Evolutionary conservation across 2,888 invertebrate species (phyloP), one percentile per base, ranked within the genome.

Genomic region (Dicycla oo): DNA sequence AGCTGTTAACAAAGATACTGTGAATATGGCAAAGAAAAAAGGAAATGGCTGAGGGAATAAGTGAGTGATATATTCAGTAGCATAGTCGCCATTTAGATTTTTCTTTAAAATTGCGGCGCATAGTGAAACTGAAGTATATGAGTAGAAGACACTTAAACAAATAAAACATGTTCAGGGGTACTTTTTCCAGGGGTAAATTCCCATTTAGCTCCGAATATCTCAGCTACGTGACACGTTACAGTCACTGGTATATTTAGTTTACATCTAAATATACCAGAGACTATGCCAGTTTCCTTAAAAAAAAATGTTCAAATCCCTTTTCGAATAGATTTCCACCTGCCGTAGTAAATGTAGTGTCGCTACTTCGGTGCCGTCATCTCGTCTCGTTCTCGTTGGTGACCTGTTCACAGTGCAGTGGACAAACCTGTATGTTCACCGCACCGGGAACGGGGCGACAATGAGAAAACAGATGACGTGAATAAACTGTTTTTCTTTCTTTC

Each of bases 1-100:
- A 94, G 80, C 95, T 96, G 89, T 72, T 56, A 56, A 65, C 73
- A 73, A 83, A 40, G 23, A 43, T 38, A n/a, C 18, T 13, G 5
- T 47, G 13, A 34, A 51, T 49, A 15, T 10, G 15, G 5, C 20
- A 20, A 30, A 5, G 26, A 20, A 18, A 20, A 60, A 26, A 4
- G 10, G 23, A 15, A 11, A 43, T 18, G 3, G 23, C 11, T 3
- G 20, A 18, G 23, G 7, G 7, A 18, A 2, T 18, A 38, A 18
- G 6, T 3, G 23, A 40, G 18, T 60, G 23, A 18, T 3, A 60
- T n/a, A 2, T 5, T 38, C 23, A 40, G 40, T 18, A 11, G 23
- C 2, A 7, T 23, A 18, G 18, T 18, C 3, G 18, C 11, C 5
- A 15, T 20, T 45, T n/a, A 20, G 8, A 20, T 47, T 47, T n/a